Evolutionary conservation across 1,140 invertebrate species (phyloP).

Genomic region (Gonatopus flavifemur): DNA sequence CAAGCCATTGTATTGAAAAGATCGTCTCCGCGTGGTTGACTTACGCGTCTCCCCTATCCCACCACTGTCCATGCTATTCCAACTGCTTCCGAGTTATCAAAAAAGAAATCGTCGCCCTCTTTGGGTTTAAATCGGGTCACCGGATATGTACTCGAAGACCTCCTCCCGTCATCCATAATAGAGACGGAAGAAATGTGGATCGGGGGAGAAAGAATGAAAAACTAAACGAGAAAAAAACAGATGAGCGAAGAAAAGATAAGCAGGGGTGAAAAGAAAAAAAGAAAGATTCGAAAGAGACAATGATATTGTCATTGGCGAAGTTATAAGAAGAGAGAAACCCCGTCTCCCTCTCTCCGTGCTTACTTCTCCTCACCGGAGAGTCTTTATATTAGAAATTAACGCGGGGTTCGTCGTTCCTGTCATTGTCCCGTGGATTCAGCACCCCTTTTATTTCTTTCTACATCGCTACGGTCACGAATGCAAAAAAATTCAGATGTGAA

Average conservation of each 20-base stretch:
- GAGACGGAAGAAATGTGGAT: constrained; percentile 26
- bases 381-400: constrained; percentile 44
- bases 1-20: no score
- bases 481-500: constrained; percentile 57
- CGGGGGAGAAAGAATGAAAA: constrained; percentile 18
- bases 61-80: background rate
- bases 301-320: constrained; percentile 1
- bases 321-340: background rate
- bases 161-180: constrained; percentile 32
- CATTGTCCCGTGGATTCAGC: constrained; percentile 37
- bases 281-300: constrained; percentile 6
- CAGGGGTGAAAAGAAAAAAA: constrained; percentile 14
- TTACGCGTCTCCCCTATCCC: background rate
- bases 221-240: background rate
- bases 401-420: constrained; percentile 35
- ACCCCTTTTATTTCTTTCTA: constrained; percentile 17
- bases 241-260: constrained; percentile 8
- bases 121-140: constrained; percentile 45
- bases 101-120: constrained; percentile 29
- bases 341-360: background rate
- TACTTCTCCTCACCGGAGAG: constrained; percentile 8
- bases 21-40: background rate
- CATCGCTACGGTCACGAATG: constrained; percentile 35
- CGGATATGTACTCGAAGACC: constrained; percentile 47
- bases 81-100: background rate